These are phyloP conservation scores for Bruchidius siliquastri DNA, from an alignment of 2,888 invertebrate species.

Conservation along the genomic window DNA sequence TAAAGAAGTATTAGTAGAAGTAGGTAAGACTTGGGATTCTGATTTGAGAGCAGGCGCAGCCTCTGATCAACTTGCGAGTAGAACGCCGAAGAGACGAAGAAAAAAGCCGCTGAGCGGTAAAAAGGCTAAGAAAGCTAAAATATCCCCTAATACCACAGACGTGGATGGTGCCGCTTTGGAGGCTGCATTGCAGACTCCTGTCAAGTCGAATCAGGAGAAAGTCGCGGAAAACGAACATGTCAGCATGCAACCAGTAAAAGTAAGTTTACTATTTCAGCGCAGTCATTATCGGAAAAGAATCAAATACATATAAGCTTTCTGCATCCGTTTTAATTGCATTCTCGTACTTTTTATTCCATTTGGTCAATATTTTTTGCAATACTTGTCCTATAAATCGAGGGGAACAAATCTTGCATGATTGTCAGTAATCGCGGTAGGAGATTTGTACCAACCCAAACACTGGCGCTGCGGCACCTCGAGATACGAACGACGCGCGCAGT, in stretches of 20 bases:
- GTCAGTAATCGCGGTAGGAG: no score
- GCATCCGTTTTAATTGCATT: no score
- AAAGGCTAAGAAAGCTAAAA: conserved; percentile 11
- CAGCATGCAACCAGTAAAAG: background rate
- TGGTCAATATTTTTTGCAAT: no score
- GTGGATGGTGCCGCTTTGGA: conserved; percentile 16
- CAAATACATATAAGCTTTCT: no score
- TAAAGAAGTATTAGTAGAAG: conserved; percentile 6
- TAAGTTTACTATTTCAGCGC: background rate
- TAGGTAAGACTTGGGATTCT: conserved; percentile 30
- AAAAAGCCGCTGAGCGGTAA: conserved; percentile 3
- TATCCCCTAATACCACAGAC: conserved; percentile 10
- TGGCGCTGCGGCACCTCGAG: no score
- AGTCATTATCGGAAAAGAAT: no score
- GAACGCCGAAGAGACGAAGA: conserved; percentile 11
- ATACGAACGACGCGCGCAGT: no score
- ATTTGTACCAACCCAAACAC: no score
- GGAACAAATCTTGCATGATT: no score
- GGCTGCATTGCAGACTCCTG: conserved; percentile 15
- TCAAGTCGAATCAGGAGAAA: conserved; percentile 2
- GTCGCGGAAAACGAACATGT: background rate
- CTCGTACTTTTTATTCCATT: no score
- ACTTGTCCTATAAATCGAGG: no score
- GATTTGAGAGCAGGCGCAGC: conserved; percentile 26
- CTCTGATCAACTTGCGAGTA: background rate